phyloP scores from a whole-genome alignment of 2,888 invertebrate genomes.

The Lepidocyrtoides sp. region DNA sequence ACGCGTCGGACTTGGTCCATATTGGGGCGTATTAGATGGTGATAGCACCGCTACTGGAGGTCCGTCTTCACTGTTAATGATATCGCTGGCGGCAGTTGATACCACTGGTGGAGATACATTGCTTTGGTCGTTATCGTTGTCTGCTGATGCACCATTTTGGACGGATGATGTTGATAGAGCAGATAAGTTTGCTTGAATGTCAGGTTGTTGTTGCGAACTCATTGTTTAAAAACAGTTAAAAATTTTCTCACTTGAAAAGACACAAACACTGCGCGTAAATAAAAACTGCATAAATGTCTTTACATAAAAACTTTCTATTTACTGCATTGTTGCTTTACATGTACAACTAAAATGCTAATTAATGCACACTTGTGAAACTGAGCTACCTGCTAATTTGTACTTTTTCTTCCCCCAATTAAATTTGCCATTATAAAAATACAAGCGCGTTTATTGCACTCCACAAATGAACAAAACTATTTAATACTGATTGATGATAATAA shows the following conservation, averaged over 20 bases:
- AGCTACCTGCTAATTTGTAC: slow-evolving; percentile 18
- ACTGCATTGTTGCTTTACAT: too few species aligned
- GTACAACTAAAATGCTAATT: too few species aligned
- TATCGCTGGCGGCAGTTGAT: neutral
- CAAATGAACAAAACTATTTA: neutral
- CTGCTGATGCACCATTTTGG: neutral
- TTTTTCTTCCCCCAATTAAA: neutral
- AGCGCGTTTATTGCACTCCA: neutral
- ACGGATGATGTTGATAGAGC: neutral
- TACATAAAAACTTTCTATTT: too few species aligned
- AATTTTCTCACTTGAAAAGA: neutral
- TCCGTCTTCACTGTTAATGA: neutral
- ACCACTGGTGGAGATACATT: neutral
- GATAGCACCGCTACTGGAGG: neutral
- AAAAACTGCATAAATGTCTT: too few species aligned
- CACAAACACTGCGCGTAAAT: too few species aligned
- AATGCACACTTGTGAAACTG: too few species aligned
- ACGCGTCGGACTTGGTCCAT: slow-evolving; percentile 29
- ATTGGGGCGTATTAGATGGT: neutral
- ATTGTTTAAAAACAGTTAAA: too few species aligned
- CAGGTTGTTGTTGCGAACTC: neutral
- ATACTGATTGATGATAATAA: neutral
- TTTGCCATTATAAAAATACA: neutral
- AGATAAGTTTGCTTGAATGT: slow-evolving; percentile 2
- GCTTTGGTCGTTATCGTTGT: slow-evolving; percentile 1